Conservation (phyloP, 2,888 invertebrate genomes). For the Drosophila demipolita region DNA sequence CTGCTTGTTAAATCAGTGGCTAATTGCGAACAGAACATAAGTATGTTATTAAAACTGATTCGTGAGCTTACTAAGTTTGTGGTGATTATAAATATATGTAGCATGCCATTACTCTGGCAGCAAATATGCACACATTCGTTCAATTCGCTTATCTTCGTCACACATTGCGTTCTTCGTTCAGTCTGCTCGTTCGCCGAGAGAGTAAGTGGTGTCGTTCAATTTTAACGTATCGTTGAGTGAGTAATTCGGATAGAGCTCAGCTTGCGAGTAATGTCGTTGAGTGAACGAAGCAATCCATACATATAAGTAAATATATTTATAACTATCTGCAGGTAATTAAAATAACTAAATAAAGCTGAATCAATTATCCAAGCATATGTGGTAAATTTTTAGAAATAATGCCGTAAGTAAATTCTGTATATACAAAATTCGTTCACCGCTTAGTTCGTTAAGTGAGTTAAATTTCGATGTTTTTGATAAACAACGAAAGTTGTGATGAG, state of each 20-base stretch:
- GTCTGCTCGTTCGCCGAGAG: not conserved
- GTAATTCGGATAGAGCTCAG: not conserved
- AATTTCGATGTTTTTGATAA: not conserved
- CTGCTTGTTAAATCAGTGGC: not conserved
- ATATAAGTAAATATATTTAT: not conserved
- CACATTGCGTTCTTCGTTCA: not conserved
- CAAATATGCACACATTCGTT: not conserved
- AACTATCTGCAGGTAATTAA: not conserved
- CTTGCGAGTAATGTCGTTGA: not conserved
- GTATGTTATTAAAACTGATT: not conserved
- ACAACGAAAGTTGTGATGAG: not conserved
- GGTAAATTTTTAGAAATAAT: not conserved
- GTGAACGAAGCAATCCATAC: not conserved
- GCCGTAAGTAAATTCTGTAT: not conserved
- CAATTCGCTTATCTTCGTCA: not conserved
- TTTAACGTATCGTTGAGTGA: not conserved
- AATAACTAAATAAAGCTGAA: not conserved
- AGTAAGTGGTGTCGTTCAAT: not conserved
- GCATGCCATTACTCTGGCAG: not conserved
- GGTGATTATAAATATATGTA: no score
- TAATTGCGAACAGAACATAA: not conserved
- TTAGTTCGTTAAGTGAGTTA: not conserved
- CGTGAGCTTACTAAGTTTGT: no score
- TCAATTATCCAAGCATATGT: not conserved
- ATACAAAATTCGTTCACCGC: not conserved